phyloP scores from a whole-genome alignment of 2,888 invertebrate genomes.

The Parapristionchus giblindavisi region DNA sequence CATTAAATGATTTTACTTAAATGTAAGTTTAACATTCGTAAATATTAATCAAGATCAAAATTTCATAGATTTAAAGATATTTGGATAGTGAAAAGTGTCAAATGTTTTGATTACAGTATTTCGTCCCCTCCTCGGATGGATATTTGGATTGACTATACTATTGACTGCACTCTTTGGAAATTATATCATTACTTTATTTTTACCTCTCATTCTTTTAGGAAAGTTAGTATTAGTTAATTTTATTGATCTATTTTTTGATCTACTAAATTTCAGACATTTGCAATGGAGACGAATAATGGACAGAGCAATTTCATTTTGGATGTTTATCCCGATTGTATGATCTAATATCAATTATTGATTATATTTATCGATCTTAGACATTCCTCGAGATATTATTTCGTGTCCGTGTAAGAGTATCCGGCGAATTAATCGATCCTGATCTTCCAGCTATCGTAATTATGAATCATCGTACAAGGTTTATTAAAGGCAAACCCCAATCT shows the following conservation, averaged over 20 bases:
- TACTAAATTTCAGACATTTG: slow-evolving; percentile 43
- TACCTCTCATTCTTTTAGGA: slow-evolving; percentile 57
- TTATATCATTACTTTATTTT: slow-evolving; percentile 65
- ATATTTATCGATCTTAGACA: slow-evolving; percentile 53
- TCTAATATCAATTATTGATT: neutral
- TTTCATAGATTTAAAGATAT: neutral
- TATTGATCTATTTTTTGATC: neutral
- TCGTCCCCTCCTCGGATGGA: slow-evolving; percentile 57
- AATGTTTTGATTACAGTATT: slow-evolving; percentile 37
- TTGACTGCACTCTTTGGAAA: slow-evolving; percentile 60
- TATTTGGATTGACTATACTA: slow-evolving; percentile 55
- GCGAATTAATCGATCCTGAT: slow-evolving; percentile 71
- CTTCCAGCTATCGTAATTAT: slow-evolving; percentile 83
- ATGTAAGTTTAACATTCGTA: too few relatives aligned
- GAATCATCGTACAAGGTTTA: slow-evolving; percentile 76
- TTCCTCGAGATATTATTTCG: slow-evolving; percentile 65
- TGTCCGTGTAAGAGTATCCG: slow-evolving; percentile 60
- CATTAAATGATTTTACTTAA: neutral
- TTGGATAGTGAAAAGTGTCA: neutral
- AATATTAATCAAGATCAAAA: too few relatives aligned
- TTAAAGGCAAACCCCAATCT: too few relatives aligned
- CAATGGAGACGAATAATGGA: slow-evolving; percentile 64
- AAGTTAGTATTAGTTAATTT: neutral
- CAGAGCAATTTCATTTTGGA: slow-evolving; percentile 68
- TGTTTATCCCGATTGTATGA: slow-evolving; percentile 66